Evolutionary conservation across 2,888 invertebrate species (phyloP).

Genomic region (Halictus quadricinctus): DNA sequence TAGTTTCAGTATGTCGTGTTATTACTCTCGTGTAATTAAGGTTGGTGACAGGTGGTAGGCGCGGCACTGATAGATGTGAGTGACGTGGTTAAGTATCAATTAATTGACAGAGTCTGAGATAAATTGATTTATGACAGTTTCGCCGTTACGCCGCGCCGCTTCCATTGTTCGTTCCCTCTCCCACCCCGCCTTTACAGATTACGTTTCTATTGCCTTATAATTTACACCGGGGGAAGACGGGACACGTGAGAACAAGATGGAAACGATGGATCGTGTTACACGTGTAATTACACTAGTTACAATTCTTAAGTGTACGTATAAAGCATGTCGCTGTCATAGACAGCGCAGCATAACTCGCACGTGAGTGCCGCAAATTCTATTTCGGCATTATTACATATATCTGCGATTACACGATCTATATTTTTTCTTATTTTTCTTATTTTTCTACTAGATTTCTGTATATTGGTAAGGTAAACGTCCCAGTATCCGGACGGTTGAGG

Average conservation of each 20-base stretch:
- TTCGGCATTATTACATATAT: not conserved
- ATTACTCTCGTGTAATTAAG: constrained; percentile 43
- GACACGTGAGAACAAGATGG: constrained; percentile 46
- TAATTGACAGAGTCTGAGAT: constrained; percentile 51
- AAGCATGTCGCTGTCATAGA: constrained; percentile 2
- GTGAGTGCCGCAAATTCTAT: not conserved
- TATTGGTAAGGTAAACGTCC: too few species aligned
- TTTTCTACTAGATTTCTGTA: not conserved
- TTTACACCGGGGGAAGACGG: constrained; percentile 36
- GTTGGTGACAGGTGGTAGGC: constrained; percentile 58
- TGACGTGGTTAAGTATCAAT: constrained; percentile 51
- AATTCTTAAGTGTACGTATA: constrained; percentile 35
- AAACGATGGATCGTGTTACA: constrained; percentile 40
- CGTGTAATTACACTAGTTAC: constrained; percentile 38
- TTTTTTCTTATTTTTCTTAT: too few species aligned
- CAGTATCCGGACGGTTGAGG: too few species aligned
- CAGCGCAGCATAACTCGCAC: not conserved
- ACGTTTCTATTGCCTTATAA: constrained; percentile 47
- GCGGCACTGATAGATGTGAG: constrained; percentile 48
- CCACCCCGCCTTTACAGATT: constrained; percentile 6
- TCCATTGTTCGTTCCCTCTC: constrained; percentile 35
- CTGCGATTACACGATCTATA: not conserved
- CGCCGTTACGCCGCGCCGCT: constrained; percentile 20
- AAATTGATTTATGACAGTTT: constrained; percentile 50
- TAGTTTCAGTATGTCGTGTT: constrained; percentile 14